Evolutionary conservation across 2,797 vertebrate genomes (phyloP).

Genomic region (Argentina silus): DNA sequence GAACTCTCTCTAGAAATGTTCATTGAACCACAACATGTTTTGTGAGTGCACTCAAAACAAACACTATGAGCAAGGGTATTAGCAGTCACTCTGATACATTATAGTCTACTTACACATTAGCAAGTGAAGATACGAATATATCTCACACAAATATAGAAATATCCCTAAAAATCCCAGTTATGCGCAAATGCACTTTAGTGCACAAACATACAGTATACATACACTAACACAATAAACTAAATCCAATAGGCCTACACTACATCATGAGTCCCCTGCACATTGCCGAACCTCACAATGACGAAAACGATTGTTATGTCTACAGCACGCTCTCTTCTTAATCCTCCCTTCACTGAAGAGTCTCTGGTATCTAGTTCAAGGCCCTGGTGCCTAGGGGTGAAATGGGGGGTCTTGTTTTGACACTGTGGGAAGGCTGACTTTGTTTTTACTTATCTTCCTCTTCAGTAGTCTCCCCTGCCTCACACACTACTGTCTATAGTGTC

Average conservation of each 20-base stretch:
- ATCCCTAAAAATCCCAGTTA: too few relatives aligned
- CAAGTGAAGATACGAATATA: too few relatives aligned
- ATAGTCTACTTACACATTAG: too few relatives aligned
- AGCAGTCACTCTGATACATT: too few relatives aligned
- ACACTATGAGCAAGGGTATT: background rate
- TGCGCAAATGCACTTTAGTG: too few relatives aligned
- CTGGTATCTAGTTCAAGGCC: conserved; percentile 58
- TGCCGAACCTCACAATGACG: conserved; percentile 11
- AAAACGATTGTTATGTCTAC: conserved; percentile 66
- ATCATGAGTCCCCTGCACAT: background rate
- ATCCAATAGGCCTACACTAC: background rate
- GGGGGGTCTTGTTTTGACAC: conserved; percentile 76
- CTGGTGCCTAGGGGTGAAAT: conserved; percentile 52
- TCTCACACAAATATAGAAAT: too few relatives aligned
- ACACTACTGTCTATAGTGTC: background rate
- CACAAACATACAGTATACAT: too few relatives aligned
- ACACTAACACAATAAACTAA: background rate
- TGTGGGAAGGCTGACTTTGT: conserved; percentile 67
- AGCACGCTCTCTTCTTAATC: conserved; percentile 55
- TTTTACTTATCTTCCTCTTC: conserved; percentile 69
- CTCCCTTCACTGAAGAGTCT: conserved; percentile 42
- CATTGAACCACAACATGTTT: background rate
- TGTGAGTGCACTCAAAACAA: background rate
- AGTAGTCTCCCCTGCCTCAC: conserved; percentile 8
- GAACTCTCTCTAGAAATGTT: background rate